Percentiles rank a stretch among this genome's conserved stretches.
These are phyloP conservation scores for Sprattus sprattus DNA, from an alignment of 2,113 vertebrate species.

Conservation along the genomic window DNA sequence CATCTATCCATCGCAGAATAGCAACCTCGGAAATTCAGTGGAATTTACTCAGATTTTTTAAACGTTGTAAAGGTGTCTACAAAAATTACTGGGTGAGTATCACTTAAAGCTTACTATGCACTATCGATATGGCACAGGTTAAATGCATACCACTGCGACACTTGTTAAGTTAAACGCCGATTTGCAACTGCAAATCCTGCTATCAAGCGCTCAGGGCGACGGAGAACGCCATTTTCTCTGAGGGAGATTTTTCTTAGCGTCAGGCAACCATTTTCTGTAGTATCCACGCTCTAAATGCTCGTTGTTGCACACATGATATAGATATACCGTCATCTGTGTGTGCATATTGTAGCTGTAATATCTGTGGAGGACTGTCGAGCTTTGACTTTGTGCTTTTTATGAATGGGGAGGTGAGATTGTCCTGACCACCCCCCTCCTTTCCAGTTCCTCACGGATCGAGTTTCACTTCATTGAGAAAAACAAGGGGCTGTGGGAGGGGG, in stretches of 20 bases:
- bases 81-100: slow-evolving; percentile 1
- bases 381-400: slow-evolving; percentile 59
- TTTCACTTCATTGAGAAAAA: slow-evolving; percentile 80
- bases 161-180: slow-evolving; percentile 40
- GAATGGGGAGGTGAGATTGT: slow-evolving; percentile 65
- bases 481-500: slow-evolving; percentile 55
- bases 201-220: slow-evolving; percentile 37
- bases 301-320: neutral
- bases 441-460: slow-evolving; percentile 62
- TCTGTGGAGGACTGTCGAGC: slow-evolving; percentile 36
- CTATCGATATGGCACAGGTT: neutral
- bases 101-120: neutral
- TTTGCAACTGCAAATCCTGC: slow-evolving; percentile 42
- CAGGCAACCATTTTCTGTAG: slow-evolving; percentile 58
- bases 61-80: slow-evolving; percentile 9
- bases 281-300: neutral
- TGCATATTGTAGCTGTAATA: slow-evolving; percentile 28
- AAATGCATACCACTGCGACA: slow-evolving; percentile 9
- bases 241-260: slow-evolving; percentile 55
- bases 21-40: slow-evolving; percentile 42
- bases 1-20: slow-evolving; percentile 30
- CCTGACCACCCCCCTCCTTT: slow-evolving; percentile 9
- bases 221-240: slow-evolving; percentile 70
- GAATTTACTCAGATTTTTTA: slow-evolving; percentile 53
- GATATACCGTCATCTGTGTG: neutral